phyloP scores from a whole-genome alignment of 2,113 vertebrate genomes.

The Neogale vison region DNA sequence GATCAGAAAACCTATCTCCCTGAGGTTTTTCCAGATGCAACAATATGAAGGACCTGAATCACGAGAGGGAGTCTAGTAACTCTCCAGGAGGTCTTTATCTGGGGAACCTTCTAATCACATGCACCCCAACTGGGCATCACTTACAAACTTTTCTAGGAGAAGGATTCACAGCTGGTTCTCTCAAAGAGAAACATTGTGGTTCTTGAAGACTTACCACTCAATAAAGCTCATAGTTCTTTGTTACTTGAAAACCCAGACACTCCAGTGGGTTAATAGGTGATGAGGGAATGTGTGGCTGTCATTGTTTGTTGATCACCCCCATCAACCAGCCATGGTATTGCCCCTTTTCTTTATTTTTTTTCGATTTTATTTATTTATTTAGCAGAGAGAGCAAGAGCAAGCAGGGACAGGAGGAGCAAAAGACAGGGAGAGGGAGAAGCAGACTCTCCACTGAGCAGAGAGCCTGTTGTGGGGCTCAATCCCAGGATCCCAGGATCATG shows the following conservation, averaged over 20 bases:
- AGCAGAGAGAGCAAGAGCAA: too few relatives aligned
- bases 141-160: neutral
- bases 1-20: neutral
- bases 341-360: too few relatives aligned
- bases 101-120: neutral
- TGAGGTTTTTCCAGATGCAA: neutral
- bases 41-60: neutral
- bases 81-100: neutral
- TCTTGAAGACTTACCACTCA: neutral
- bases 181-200: neutral
- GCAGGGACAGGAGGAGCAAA: too few relatives aligned
- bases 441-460: too few relatives aligned
- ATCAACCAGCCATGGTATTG: neutral
- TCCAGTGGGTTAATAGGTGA: neutral
- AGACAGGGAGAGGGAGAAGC: too few relatives aligned
- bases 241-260: neutral
- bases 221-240: neutral
- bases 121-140: neutral
- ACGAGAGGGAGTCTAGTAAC: neutral
- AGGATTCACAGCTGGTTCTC: neutral
- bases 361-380: too few relatives aligned
- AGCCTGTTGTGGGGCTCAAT: too few relatives aligned
- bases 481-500: too few relatives aligned
- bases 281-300: accelerated
- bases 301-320: neutral